Conservation (phyloP, 2,888 invertebrate species). For the Furcula furcula region DNA sequence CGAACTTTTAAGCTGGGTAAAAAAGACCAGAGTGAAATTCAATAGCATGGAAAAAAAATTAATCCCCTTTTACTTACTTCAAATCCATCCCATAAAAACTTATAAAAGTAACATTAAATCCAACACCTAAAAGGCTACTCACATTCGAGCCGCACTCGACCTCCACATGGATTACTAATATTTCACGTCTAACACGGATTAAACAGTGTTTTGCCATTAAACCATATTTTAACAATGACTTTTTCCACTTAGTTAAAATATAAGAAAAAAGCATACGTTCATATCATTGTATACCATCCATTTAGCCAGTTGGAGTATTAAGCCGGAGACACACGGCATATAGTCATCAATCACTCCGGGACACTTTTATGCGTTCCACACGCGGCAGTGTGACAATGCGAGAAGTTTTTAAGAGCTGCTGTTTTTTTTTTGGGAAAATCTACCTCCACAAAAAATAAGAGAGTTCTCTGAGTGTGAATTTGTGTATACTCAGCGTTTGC, state of each 20-base stretch:
- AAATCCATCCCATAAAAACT: neutral
- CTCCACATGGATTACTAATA: slow-evolving; percentile 21
- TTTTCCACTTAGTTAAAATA: slow-evolving; percentile 25
- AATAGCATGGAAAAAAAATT: neutral
- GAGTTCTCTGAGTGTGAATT: slow-evolving; percentile 21
- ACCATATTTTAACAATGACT: slow-evolving; percentile 23
- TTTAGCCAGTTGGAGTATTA: slow-evolving; percentile 27
- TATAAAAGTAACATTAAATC: slow-evolving; percentile 11
- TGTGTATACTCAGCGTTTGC: slow-evolving; percentile 7
- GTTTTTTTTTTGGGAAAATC: slow-evolving; percentile 35
- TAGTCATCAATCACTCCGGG: slow-evolving; percentile 57
- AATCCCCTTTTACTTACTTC: neutral
- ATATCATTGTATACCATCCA: slow-evolving; percentile 26
- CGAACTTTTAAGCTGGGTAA: neutral
- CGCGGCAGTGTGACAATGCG: slow-evolving; percentile 40
- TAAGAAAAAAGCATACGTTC: slow-evolving; percentile 13
- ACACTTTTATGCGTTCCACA: slow-evolving; percentile 50
- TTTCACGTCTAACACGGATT: slow-evolving; percentile 28
- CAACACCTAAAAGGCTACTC: slow-evolving; percentile 1
- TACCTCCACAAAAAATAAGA: slow-evolving; percentile 33
- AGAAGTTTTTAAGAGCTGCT: slow-evolving; percentile 27
- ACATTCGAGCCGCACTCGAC: slow-evolving; percentile 12
- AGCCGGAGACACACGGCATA: slow-evolving; percentile 46
- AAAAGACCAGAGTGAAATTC: neutral
- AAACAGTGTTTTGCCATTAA: slow-evolving; percentile 26